Evolutionary conservation across 2,888 invertebrate genomes (phyloP).

Genomic region (Ennomos erosarius): DNA sequence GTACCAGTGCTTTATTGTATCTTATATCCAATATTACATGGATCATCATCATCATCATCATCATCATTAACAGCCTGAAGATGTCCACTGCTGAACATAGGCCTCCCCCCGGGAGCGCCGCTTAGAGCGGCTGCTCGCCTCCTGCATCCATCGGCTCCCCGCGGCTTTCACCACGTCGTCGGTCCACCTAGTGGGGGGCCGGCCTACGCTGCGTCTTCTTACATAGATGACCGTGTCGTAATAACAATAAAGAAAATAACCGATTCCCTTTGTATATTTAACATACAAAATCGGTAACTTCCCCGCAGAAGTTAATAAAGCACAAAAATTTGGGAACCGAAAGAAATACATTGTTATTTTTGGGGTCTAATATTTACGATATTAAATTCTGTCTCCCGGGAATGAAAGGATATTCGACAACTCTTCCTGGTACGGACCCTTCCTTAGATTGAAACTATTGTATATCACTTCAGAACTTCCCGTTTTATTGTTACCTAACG

Average conservation of each 20-base stretch:
- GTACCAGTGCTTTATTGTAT: no score
- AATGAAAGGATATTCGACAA: constrained; percentile 42
- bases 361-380: constrained; percentile 53
- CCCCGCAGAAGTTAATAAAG: constrained; percentile 45
- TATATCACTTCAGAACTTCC: constrained; percentile 29
- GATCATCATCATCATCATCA: no score
- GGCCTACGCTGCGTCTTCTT: no score
- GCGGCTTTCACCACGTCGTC: no score
- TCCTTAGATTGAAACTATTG: constrained; percentile 32
- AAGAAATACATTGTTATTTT: constrained; percentile 50
- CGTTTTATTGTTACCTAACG: constrained; percentile 37
- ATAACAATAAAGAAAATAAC: constrained; percentile 20
- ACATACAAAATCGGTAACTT: constrained; percentile 37
- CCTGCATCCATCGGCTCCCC: no score
- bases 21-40: no score
- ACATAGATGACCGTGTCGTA: no score
- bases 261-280: constrained; percentile 32
- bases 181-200: no score
- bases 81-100: no score
- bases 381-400: constrained; percentile 54
- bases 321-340: constrained; percentile 45
- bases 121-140: no score
- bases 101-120: no score
- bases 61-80: no score
- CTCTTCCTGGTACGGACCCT: constrained; percentile 36